Conservation (phyloP, 2,888 invertebrate genomes). For the Pollenia amentaria region DNA sequence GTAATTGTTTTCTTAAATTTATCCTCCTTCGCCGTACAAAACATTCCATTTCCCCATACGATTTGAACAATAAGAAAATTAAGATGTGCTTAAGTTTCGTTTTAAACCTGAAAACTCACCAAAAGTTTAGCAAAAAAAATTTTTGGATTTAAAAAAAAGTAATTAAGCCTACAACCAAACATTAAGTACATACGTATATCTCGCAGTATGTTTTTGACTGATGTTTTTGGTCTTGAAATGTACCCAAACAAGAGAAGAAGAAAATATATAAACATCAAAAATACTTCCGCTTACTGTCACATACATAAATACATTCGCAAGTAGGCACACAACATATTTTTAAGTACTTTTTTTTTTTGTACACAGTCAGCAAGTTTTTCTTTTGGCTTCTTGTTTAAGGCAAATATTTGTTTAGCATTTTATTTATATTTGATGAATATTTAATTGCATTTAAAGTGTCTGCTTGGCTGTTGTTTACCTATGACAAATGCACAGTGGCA, state of each 20-base stretch:
- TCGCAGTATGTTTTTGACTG: background rate
- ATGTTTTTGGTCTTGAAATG: background rate
- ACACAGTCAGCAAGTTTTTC: background rate
- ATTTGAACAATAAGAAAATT: too few relatives aligned
- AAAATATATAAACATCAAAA: constrained; percentile 5
- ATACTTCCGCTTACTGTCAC: background rate
- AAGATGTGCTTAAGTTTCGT: too few relatives aligned
- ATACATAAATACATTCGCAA: background rate
- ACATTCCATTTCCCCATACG: too few relatives aligned
- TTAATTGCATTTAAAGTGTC: constrained; percentile 8
- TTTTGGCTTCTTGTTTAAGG: too few relatives aligned
- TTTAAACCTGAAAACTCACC: too few relatives aligned
- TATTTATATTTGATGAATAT: constrained; percentile 29
- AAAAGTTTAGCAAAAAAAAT: too few relatives aligned
- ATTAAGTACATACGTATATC: background rate
- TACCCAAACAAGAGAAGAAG: background rate
- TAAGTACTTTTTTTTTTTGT: background rate
- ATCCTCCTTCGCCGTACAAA: too few relatives aligned
- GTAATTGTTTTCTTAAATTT: too few relatives aligned
- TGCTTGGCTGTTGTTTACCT: background rate
- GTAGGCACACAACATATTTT: background rate
- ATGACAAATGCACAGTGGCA: background rate
- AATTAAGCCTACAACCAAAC: too few relatives aligned
- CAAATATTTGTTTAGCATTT: background rate
- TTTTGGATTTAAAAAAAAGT: too few relatives aligned